Evolutionary conservation across 2,113 vertebrate genomes (phyloP).

Genomic region (Galemys pyrenaicus): DNA sequence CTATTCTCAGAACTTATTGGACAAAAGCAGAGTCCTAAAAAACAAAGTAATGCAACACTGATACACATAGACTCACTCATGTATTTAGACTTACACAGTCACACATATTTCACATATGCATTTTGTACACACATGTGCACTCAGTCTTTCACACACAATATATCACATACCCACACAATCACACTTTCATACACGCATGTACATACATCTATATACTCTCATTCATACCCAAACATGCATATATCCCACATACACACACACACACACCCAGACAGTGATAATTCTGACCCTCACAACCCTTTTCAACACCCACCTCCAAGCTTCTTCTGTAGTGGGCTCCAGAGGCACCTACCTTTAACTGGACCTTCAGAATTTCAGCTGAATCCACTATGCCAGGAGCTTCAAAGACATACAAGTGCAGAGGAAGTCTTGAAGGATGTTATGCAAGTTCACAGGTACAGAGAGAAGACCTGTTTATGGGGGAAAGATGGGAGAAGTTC

Average conservation of each 20-base stretch:
- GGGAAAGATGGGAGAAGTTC: not conserved
- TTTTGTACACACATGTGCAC: not conserved
- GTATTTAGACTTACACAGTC: not conserved
- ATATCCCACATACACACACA: not conserved
- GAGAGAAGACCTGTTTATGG: fast-evolving
- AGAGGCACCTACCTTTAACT: not conserved
- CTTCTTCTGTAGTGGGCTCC: not conserved
- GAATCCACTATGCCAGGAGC: not conserved
- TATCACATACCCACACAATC: not conserved
- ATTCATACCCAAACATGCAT: not conserved
- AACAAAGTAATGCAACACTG: not conserved
- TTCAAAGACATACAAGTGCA: not conserved
- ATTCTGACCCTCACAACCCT: not conserved
- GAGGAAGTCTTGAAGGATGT: not conserved
- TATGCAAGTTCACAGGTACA: not conserved
- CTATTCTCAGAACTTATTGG: not conserved
- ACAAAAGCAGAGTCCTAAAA: not conserved
- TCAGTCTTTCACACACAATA: not conserved
- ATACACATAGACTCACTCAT: not conserved
- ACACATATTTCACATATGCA: not conserved
- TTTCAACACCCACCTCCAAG: not conserved
- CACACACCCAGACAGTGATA: not conserved
- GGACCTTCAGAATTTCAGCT: not conserved
- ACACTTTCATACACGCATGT: not conserved
- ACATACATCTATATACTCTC: not conserved